Evolutionary conservation across 1,140 invertebrate species (phyloP).

Genomic region (Chironomus striatipennis): DNA sequence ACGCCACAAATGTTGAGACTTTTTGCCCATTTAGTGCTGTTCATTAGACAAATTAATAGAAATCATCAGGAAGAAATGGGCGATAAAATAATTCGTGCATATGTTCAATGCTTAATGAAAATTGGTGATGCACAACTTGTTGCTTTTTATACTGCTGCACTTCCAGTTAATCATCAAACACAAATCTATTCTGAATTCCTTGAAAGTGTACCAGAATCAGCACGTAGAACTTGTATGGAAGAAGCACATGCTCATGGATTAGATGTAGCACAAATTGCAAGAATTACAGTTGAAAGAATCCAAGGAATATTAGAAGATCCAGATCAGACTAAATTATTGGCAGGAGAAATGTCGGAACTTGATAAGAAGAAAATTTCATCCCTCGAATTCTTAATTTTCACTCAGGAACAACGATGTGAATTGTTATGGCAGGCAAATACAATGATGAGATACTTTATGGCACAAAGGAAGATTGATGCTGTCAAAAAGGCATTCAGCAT

Average conservation of each 20-base stretch:
- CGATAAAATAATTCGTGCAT: slow-evolving; percentile 63
- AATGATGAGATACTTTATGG: slow-evolving; percentile 75
- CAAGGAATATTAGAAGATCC: slow-evolving; percentile 35
- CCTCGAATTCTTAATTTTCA: slow-evolving; percentile 80
- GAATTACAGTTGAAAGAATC: slow-evolving; percentile 72
- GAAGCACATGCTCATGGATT: slow-evolving; percentile 66
- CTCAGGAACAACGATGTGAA: slow-evolving; percentile 67
- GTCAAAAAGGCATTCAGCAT: slow-evolving; percentile 60
- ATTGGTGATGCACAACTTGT: slow-evolving; percentile 67
- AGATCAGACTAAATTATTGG: slow-evolving; percentile 22
- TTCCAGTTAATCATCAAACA: slow-evolving; percentile 63
- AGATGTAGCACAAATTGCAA: slow-evolving; percentile 74
- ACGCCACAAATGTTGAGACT: slow-evolving; percentile 54
- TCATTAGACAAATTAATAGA: slow-evolving; percentile 69
- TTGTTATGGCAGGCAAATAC: slow-evolving; percentile 79
- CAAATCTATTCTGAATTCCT: slow-evolving; percentile 70
- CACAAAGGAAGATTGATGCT: slow-evolving; percentile 54
- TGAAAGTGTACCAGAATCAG: slow-evolving; percentile 48
- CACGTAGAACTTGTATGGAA: slow-evolving; percentile 47
- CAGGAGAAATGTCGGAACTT: slow-evolving; percentile 30
- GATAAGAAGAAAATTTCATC: slow-evolving; percentile 60
- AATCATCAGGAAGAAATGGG: slow-evolving; percentile 56
- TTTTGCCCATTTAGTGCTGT: slow-evolving; percentile 74
- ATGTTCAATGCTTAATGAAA: slow-evolving; percentile 59
- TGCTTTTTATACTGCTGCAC: slow-evolving; percentile 71